Percentiles rank a stretch among this genome's conserved stretches.
Evolutionary conservation across 2,888 invertebrate genomes (phyloP).

Genomic region (Drosophila formosana): DNA sequence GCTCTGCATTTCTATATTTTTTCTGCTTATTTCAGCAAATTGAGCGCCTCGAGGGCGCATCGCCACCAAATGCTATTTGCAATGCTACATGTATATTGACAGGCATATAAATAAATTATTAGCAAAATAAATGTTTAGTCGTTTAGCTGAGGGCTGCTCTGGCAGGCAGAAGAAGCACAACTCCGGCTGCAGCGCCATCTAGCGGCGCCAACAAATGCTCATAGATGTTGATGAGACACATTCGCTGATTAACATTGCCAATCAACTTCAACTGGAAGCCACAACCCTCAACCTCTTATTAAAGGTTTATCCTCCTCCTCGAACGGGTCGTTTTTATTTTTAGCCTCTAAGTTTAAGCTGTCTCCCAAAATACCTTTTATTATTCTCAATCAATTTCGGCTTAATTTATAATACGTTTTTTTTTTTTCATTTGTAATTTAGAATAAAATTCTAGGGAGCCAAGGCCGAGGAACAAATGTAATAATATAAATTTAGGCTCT

Average conservation of each 20-base stretch:
- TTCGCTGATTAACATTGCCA: slow-evolving; percentile 37
- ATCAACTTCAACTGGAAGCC: slow-evolving; percentile 19
- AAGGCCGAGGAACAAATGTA: too few species aligned
- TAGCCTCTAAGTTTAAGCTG: too few species aligned
- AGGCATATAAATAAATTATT: slow-evolving; percentile 79
- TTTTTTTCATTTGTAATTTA: too few species aligned
- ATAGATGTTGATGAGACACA: slow-evolving; percentile 35
- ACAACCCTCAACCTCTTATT: too few species aligned
- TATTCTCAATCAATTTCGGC: too few species aligned
- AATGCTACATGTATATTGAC: slow-evolving; percentile 71
- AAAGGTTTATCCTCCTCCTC: too few species aligned
- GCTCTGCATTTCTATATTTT: slow-evolving; percentile 26
- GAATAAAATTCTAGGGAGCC: too few species aligned
- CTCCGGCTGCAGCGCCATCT: slow-evolving; percentile 33
- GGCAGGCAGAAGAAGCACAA: too few species aligned
- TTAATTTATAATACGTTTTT: too few species aligned
- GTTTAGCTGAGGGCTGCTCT: slow-evolving; percentile 63
- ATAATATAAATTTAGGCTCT: too few species aligned
- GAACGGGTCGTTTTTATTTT: too few species aligned
- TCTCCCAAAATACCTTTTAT: too few species aligned
- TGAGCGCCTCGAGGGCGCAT: slow-evolving; percentile 63
- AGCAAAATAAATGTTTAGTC: slow-evolving; percentile 80
- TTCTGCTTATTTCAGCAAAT: slow-evolving; percentile 78
- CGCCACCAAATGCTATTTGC: slow-evolving; percentile 44
- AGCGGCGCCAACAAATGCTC: slow-evolving; percentile 11